These are phyloP conservation scores for Alethe castanea DNA, from an alignment of 2,113 vertebrate species.

Conservation along the genomic window DNA sequence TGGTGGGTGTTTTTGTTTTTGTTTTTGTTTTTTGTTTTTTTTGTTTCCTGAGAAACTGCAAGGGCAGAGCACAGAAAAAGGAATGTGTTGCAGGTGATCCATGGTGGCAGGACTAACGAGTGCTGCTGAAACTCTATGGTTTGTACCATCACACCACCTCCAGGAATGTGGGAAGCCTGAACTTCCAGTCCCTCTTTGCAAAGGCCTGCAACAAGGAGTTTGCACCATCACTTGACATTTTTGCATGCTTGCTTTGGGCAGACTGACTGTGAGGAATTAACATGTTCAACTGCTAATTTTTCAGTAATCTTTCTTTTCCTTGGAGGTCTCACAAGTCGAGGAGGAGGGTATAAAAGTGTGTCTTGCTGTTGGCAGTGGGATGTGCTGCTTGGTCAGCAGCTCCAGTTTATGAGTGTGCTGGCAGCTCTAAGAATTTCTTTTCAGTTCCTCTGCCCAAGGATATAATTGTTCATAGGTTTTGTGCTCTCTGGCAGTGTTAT, in stretches of 20 bases:
- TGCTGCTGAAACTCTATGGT: neutral
- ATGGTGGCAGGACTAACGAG: neutral
- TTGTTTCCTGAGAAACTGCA: neutral
- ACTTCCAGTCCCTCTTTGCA: neutral
- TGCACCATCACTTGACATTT: neutral
- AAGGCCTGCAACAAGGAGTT: neutral
- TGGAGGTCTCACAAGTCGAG: neutral
- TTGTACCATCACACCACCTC: neutral
- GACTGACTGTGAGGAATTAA: neutral
- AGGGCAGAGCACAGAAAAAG: neutral
- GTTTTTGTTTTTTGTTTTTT: fast-evolving
- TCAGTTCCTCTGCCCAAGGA: neutral
- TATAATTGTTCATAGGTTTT: neutral
- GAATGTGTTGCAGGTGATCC: neutral
- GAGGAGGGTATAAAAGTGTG: neutral
- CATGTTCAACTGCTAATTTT: neutral
- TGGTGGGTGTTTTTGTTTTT: no score
- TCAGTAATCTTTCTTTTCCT: neutral
- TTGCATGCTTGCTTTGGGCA: neutral
- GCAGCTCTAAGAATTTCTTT: neutral
- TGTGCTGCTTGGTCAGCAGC: neutral
- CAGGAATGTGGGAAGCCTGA: neutral
- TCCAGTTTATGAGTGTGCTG: neutral
- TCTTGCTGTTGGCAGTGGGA: neutral
- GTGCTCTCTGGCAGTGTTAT: neutral